Conservation (phyloP, 2,113 vertebrate species). For the Hippocampus mohnikei region DNA sequence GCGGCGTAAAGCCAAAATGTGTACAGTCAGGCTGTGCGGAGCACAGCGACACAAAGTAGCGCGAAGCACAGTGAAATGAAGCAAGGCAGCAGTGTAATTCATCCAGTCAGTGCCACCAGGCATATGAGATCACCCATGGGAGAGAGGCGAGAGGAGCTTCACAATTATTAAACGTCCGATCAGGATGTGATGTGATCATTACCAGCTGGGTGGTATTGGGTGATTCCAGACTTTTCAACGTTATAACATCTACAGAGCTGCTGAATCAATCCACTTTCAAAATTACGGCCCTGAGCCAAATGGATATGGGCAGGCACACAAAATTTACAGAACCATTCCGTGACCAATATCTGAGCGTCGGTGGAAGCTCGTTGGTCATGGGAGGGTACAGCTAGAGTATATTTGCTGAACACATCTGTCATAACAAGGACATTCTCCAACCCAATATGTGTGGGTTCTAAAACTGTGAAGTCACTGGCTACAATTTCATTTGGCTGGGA, state of each 20-base stretch:
- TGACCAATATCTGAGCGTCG: background rate
- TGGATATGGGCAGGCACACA: constrained; percentile 1
- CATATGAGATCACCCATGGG: too few relatives aligned
- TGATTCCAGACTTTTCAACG: constrained; percentile 8
- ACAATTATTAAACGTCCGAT: too few relatives aligned
- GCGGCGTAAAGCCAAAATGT: too few relatives aligned
- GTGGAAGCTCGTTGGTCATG: constrained; percentile 12
- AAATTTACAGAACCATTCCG: background rate
- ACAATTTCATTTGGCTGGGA: constrained; percentile 10
- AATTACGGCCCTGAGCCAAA: constrained; percentile 20
- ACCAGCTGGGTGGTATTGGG: constrained; percentile 3
- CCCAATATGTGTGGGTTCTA: constrained; percentile 3
- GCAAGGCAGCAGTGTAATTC: too few relatives aligned
- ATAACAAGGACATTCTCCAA: constrained; percentile 9
- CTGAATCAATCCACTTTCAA: constrained; percentile 11
- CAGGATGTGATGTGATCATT: constrained; percentile 3
- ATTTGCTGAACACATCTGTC: constrained; percentile 36
- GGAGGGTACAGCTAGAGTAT: background rate
- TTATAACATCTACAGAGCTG: constrained; percentile 10
- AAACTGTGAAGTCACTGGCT: background rate
- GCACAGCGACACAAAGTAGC: too few relatives aligned
- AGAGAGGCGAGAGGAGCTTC: too few relatives aligned
- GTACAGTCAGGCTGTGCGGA: too few relatives aligned
- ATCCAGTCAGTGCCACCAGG: too few relatives aligned
- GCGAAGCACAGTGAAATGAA: too few relatives aligned